Percentiles rank a stretch among this genome's conserved stretches.
Evolutionary conservation across 2,888 invertebrate species (phyloP).

Genomic region (Anoplius nigerrimus): DNA sequence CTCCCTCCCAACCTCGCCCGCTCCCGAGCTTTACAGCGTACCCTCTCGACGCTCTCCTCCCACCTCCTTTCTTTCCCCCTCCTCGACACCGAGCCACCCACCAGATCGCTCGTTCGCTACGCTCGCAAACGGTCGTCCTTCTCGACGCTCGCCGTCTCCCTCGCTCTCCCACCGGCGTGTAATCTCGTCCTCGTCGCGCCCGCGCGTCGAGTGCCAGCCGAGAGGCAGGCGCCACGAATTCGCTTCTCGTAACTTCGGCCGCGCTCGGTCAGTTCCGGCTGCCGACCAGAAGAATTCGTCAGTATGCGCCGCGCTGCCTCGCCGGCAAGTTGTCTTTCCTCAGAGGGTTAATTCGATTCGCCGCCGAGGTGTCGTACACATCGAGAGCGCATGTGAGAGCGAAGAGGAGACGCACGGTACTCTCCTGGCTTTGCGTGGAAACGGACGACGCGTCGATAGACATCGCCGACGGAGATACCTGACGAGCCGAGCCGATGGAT

Average conservation of each 20-base stretch:
- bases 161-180: slow-evolving; percentile 11
- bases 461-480: too few species aligned
- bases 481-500: too few species aligned
- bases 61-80: slow-evolving; percentile 25
- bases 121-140: slow-evolving; percentile 15
- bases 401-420: slow-evolving; percentile 3
- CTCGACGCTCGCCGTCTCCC: slow-evolving; percentile 9
- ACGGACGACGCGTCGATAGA: too few species aligned
- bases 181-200: slow-evolving; percentile 30
- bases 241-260: slow-evolving; percentile 57
- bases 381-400: slow-evolving; percentile 22
- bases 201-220: slow-evolving; percentile 20
- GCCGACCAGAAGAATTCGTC: slow-evolving; percentile 57
- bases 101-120: slow-evolving; percentile 44
- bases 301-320: slow-evolving; percentile 71
- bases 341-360: slow-evolving; percentile 18
- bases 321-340: slow-evolving; percentile 61
- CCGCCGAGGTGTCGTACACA: background rate
- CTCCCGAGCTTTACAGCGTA: slow-evolving; percentile 6
- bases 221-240: slow-evolving; percentile 67
- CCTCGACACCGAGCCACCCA: slow-evolving; percentile 48
- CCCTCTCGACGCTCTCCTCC: slow-evolving; percentile 29
- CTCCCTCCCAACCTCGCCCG: slow-evolving; percentile 22
- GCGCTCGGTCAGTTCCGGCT: slow-evolving; percentile 53
- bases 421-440: too few species aligned